Conservation (phyloP, 37 sponge, comb jelly and placozoan species). For the Ephydatia muelleri region DNA sequence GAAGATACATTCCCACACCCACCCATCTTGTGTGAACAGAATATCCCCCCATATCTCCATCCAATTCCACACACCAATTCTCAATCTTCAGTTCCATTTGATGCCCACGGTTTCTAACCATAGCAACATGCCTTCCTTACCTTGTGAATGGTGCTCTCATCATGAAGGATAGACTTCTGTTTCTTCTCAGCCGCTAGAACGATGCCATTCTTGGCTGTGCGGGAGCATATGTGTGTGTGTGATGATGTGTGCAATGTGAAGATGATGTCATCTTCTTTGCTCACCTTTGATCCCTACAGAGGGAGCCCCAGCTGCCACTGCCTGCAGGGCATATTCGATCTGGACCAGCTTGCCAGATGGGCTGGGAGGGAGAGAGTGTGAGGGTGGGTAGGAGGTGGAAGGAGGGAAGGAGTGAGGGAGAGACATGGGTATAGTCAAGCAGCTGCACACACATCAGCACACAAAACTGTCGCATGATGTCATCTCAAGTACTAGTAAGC, state of each 20-base stretch:
- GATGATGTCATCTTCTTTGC: not conserved
- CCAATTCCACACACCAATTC: no score
- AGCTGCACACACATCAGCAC: not conserved
- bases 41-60: not conserved
- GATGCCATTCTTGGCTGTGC: slow-evolving; percentile 90
- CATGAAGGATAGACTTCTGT: slow-evolving; percentile 88
- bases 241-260: no score
- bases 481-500: not conserved
- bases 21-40: not conserved
- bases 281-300: slow-evolving; percentile 96
- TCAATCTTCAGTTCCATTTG: no score
- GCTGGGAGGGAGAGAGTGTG: slow-evolving; percentile 18
- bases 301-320: slow-evolving; percentile 93
- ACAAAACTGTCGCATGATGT: not conserved
- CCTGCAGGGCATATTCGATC: slow-evolving; percentile 96
- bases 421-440: not conserved
- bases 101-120: not conserved
- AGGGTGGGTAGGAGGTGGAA: no score
- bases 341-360: slow-evolving; percentile 98
- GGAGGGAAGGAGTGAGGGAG: not conserved
- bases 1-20: not conserved
- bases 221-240: not conserved
- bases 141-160: slow-evolving; percentile 87
- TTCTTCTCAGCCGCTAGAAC: slow-evolving; percentile 99
- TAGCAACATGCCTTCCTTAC: slow-evolving; percentile 35